phyloP scores from a whole-genome alignment of 2,797 vertebrate species.

The Coranthus polyacanthus region DNA sequence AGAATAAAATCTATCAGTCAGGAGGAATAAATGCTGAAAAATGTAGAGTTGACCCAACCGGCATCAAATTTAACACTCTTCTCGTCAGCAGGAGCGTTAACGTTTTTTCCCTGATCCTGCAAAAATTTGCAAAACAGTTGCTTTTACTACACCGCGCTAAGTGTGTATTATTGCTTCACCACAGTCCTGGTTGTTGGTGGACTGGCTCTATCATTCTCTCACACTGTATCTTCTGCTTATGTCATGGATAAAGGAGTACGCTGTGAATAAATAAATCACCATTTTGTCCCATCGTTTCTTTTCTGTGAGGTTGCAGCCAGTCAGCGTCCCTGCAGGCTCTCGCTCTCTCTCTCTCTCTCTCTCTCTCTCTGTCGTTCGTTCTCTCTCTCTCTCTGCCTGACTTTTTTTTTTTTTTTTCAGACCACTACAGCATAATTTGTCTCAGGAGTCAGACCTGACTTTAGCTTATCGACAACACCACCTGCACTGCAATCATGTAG shows the following conservation, averaged over 20 bases:
- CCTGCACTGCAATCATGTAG: constrained; percentile 64
- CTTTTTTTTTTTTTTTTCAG: constrained; percentile 12
- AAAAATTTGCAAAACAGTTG: constrained; percentile 35
- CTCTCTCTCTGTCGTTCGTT: constrained; percentile 20
- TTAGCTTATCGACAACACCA: constrained; percentile 73
- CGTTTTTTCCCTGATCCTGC: constrained; percentile 29
- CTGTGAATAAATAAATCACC: constrained; percentile 56
- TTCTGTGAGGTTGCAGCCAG: constrained; percentile 42
- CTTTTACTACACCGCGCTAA: constrained; percentile 20
- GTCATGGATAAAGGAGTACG: constrained; percentile 39
- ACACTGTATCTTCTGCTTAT: constrained; percentile 42
- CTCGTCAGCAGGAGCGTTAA: constrained; percentile 30
- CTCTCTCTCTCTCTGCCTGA: constrained; percentile 15
- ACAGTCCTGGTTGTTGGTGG: constrained; percentile 31
- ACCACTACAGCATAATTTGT: constrained; percentile 50
- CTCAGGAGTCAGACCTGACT: constrained; percentile 57
- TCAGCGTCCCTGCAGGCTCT: constrained; percentile 35
- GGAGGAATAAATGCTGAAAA: constrained; percentile 5
- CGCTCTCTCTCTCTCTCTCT: constrained; percentile 15
- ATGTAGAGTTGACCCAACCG: background rate
- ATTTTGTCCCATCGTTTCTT: constrained; percentile 46
- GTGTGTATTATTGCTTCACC: constrained; percentile 46
- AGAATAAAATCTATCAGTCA: constrained; percentile 30
- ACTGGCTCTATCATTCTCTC: constrained; percentile 43
- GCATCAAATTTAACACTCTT: constrained; percentile 30